phyloP scores from a whole-genome alignment of 2,113 vertebrate genomes.

The Athene cunicularia region DNA sequence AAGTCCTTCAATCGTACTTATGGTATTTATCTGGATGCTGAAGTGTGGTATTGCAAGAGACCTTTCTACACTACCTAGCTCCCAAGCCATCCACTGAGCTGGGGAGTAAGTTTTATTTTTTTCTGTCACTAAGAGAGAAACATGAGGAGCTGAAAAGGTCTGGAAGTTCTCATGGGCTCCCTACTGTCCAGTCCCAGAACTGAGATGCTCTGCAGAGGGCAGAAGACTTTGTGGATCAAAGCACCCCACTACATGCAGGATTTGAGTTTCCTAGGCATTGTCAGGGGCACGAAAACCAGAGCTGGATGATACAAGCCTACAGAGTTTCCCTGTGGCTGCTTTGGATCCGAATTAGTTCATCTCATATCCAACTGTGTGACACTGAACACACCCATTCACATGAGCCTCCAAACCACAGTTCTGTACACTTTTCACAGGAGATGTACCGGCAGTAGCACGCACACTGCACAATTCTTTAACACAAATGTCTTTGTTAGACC shows the following conservation, averaged over 20 bases:
- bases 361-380: background rate
- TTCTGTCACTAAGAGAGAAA: background rate
- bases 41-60: background rate
- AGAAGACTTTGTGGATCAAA: slow-evolving; percentile 1
- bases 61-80: background rate
- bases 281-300: background rate
- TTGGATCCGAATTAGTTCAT: background rate
- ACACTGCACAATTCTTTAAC: slow-evolving; percentile 12
- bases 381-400: background rate
- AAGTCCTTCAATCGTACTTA: background rate
- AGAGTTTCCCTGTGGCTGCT: background rate
- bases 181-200: background rate
- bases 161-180: slow-evolving; percentile 30
- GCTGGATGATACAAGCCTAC: background rate
- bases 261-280: background rate
- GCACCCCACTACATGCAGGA: background rate
- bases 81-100: background rate
- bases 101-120: background rate
- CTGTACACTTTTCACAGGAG: background rate
- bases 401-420: background rate
- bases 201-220: background rate
- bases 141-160: background rate
- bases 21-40: background rate
- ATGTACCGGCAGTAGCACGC: background rate
- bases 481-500: slow-evolving; percentile 37